Base-by-base conservation (phyloP, 2,888 invertebrate species). In the Drosophila falleni region DNA sequence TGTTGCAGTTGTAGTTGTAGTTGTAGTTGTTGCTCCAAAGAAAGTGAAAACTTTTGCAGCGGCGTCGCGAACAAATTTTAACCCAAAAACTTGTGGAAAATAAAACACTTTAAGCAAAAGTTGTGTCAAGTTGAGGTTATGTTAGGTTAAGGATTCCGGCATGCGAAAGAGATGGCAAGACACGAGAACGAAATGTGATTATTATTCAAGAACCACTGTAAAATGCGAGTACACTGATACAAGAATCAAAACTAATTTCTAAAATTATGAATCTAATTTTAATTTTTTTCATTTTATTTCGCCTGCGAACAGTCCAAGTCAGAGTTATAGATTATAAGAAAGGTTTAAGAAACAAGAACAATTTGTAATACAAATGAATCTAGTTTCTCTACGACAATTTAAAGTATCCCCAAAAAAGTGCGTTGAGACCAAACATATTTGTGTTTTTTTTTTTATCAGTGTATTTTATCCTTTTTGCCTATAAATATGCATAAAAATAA, bases 41-140 rank as follows among this genome's bases (percentile, higher is more conserved):
- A 86, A 86, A 86, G 86, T 86, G 86, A 86, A 86, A 86, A 87
- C 82, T 86, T 87, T 79, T 77, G 73, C 76, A 71, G 75, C 73
- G 50, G 74, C 81, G 71, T 79, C 84, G 84, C 84, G 84, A 80
- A 75, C 81, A 72, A 81, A 86, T 75, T 80, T 82, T 78, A 71
- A 83, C 76, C 71, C 61, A 74, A 80, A 78, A 67, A 77, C 61
- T 73, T 77, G 50, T 33, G 46, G 46, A 54, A 49, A 47, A 63
- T 55, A 47, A 59, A 54, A 53, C 68, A 78, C 71, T 78, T 74
- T 56, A 71, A 74, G 74, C 54, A 61, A 71, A 78, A 74, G 78
- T 78, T 74, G 62, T 63, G 50, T 58, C 77, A 65, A 72, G 71
- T 69, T 71, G 62, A 77, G 77, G 68, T 76, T 68, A 60, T 74